Evolutionary conservation across 2,113 vertebrate genomes (phyloP), one percentile per base, ranked within the genome.

Genomic region (Camelus dromedarius): DNA sequence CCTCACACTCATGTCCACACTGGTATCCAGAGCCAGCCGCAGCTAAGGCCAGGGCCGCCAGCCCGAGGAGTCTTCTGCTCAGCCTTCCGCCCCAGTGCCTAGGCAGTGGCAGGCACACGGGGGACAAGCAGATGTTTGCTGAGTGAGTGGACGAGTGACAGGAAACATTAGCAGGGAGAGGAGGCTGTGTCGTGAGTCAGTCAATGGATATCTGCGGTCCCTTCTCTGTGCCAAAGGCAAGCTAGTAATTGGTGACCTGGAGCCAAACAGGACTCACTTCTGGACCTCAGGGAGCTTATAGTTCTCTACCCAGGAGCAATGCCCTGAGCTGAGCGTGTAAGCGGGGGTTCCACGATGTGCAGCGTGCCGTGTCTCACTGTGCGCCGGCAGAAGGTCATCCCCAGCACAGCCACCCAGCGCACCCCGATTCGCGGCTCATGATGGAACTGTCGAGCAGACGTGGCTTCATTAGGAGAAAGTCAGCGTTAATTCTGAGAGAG

Each of bases 281-380:
- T 7, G 4, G 19, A 20, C 73, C 30, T 48, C 52, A 32, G 0
- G 5, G 76, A 5, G 18, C 56, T 52, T 3, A 0, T 5, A 8
- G 18, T 24, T 13, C 9, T 24, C 83, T 46, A 8, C 46, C 11
- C 32, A 24, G 46, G 10, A 52, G 50, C 50, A 54, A 8, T 4
- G 38, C 54, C 64, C 2, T 0, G 15, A 12, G 1, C 22, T 0
- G 46, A 38, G 85, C 0, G 0, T 3, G 4, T 5, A 77, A 77
- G 32, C 50, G n/a, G 32, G 48, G 11, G 19, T 42, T 42, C 15
- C 2, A 30, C 24, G 76, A 69, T 30, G 12, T 1, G 4, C 35
- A 42, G 20, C 30, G 2, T 1, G 15, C 24, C 20, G 19, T 1
- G 3, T 1, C 15, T 11, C 58, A 0, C 12, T 2, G 48, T 32